Evolutionary conservation across 2,113 vertebrate genomes (phyloP).

Genomic region (Talpa occidentalis): DNA sequence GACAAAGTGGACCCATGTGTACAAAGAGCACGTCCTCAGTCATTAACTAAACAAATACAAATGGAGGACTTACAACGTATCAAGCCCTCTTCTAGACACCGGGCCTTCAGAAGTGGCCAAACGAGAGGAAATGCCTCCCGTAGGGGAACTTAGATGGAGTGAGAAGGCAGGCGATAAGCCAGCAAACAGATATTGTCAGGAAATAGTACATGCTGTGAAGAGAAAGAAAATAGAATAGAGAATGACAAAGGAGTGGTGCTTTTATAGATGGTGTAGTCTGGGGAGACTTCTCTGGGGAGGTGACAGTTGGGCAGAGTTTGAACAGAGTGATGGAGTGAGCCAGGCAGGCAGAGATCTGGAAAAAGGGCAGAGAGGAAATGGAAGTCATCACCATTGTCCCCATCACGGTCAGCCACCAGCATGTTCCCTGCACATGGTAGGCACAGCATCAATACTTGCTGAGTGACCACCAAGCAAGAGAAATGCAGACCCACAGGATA

Average conservation of each 20-base stretch:
- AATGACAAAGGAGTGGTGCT: neutral
- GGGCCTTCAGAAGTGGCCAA: neutral
- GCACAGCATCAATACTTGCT: too few relatives aligned
- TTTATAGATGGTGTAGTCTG: neutral
- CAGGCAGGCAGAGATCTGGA: neutral
- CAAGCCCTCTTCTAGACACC: neutral
- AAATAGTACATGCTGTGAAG: neutral
- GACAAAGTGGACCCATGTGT: rapidly evolving
- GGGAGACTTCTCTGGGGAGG: neutral
- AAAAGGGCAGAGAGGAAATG: neutral
- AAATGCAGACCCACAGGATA: neutral
- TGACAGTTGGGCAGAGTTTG: neutral
- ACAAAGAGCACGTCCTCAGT: neutral
- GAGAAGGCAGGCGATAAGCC: neutral
- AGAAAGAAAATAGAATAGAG: neutral
- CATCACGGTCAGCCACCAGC: too few relatives aligned
- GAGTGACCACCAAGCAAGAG: neutral
- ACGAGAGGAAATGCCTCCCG: neutral
- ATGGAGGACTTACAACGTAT: neutral
- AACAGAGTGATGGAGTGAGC: neutral
- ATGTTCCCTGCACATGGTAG: rapidly evolving
- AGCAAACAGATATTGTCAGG: neutral
- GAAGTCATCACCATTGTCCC: rapidly evolving
- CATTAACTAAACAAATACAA: neutral
- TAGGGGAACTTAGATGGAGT: neutral